Base-by-base conservation (phyloP, 1,140 invertebrate genomes). In the Acarapis woodi region DNA sequence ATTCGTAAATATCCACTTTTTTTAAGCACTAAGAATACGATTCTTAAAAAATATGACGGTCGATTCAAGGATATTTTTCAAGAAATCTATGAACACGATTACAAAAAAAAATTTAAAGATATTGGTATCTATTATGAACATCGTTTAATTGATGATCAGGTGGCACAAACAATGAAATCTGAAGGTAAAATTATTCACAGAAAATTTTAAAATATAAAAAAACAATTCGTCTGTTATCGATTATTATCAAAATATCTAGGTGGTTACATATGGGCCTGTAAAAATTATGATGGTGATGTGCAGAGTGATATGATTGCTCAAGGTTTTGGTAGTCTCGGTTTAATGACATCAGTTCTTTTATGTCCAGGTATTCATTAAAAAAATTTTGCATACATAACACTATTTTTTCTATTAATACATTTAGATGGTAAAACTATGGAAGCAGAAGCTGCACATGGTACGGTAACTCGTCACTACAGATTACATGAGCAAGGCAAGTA, bases 61-160 rank as follows among this genome's bases (percentile, higher is more conserved):
- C 66, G 85, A 43, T 99, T 97, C 56, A 97, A 97, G 57, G 87
- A 99, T 49, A 94, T 97, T 48, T 97, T 99, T 63, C 73, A 94
- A 60, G 82, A 90, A 33, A 80, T 97, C 51, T 97, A 88, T 53
- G 73, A 93, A 5, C 70, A 63, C 29, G 60, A 88, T 36, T 97
- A 93, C 56, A 85, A 85, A 53, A 25, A 55, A 3, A 51, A 74
- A 38, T 97, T 64, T 56, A 83, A 96, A 53, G 71, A 68, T 2
- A 64, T 67, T 26, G 36, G 36, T 37, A 71, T 94, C 39, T 93
- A 82, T 80, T 97, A 96, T 52, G 87, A 94, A 45, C 88, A 97
- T 57, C 67, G 90, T 35, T 59, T 96, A 18, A 97, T 97, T 54
- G 90, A 97, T 55, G 88, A 97, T 50, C 96, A 96, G 88, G 88